Evolutionary conservation across 2,113 vertebrate genomes (phyloP), one percentile per base, ranked within the genome.

Genomic region (Dinomys branickii): DNA sequence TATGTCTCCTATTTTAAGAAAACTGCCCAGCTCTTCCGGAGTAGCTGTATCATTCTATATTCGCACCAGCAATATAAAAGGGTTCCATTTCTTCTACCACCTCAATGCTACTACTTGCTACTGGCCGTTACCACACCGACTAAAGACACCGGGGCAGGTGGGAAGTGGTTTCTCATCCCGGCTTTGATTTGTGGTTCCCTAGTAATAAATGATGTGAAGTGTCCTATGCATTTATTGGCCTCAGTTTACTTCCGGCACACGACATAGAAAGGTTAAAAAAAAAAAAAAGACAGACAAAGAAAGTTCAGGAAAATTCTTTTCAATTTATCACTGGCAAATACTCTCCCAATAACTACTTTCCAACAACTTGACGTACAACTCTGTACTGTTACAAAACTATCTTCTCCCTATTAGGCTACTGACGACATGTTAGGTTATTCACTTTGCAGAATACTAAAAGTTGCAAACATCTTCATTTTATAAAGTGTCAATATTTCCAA

Each of bases 1-100:
- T 59, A 26, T 35, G 2, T 88, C 92, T 85, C n/a, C 85, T 58
- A 58, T 85, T 75, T 78, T 38, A 83, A 92, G 26, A 69, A 86
- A 93, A 92, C 47, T 81, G 61, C 52, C 50, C 35, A 78, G 56
- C 56, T 93, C 33, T 87, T 59, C 61, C 69, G 88, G 91, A 96
- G 28, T 38, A 82, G 16, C 33, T 84, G 50, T 9, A 50, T 35
- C 41, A 88, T 69, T 94, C 73, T 61, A 92, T 35, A 82, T 65
- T 44, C 86, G 71, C 54, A 63, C 58, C n/a, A 80, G 38, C 47
- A 90, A 52, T 38, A 5, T 3, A 65, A 33, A 1, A 85, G 14
- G 38, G 33, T 54, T 77, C 47, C 58, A 90, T 8, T 47, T 75
- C 85, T 75, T 80, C 61, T 73, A 69, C 67, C 38, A 44, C 54